Evolutionary conservation across 2,113 vertebrate genomes (phyloP).

Genomic region (Macquaria australasica): DNA sequence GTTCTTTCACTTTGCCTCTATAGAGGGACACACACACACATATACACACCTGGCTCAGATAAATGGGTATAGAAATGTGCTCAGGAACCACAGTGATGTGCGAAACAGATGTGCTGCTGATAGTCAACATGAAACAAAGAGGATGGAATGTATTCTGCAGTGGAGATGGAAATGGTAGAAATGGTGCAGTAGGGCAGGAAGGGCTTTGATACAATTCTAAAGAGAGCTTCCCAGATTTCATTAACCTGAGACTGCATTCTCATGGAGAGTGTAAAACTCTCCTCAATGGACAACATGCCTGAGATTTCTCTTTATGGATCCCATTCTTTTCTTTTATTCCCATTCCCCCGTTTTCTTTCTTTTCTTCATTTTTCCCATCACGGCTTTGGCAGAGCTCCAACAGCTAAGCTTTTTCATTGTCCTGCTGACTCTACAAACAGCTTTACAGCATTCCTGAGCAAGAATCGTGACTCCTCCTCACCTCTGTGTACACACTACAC

Average conservation of each 20-base stretch:
- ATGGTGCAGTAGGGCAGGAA: conserved; percentile 24
- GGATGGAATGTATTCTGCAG: conserved; percentile 32
- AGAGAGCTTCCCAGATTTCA: conserved; percentile 48
- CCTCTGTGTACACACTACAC: conserved; percentile 62
- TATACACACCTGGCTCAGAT: conserved; percentile 10
- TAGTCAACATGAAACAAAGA: conserved; percentile 23
- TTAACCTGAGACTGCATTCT: conserved; percentile 41
- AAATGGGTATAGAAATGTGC: conserved; percentile 19
- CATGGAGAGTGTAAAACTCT: conserved; percentile 31
- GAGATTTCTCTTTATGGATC: conserved; percentile 46
- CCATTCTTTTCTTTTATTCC: conserved; percentile 43
- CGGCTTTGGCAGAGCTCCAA: conserved; percentile 55
- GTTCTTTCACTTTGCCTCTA: not conserved
- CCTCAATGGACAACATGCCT: conserved; percentile 19
- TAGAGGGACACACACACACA: not conserved
- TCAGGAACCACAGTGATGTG: conserved; percentile 16
- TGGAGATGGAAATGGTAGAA: conserved; percentile 25
- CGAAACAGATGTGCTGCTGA: conserved; percentile 60
- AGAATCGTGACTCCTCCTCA: conserved; percentile 54
- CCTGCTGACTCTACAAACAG: conserved; percentile 72
- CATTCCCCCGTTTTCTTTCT: conserved; percentile 1
- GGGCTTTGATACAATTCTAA: conserved; percentile 42
- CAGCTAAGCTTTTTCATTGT: conserved; percentile 45
- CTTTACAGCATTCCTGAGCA: conserved; percentile 68
- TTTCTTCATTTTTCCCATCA: conserved; percentile 30